Evolutionary conservation across 2,797 vertebrate species (phyloP).

Genomic region (Bovichtus variegatus): DNA sequence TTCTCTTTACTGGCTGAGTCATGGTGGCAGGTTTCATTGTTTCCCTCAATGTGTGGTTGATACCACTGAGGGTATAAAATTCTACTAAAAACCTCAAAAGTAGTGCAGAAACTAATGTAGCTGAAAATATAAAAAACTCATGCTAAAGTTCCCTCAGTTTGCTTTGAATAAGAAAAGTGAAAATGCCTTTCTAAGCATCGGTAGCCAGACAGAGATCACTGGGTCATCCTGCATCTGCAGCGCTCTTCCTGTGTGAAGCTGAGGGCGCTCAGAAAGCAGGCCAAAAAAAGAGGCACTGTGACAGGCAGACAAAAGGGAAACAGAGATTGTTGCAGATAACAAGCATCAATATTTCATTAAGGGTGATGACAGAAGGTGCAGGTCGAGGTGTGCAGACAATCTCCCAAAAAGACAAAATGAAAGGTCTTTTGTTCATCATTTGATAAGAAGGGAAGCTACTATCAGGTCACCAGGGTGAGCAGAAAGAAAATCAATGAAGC

Average conservation of each 20-base stretch:
- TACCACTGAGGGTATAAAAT: conserved; percentile 16
- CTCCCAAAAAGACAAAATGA: conserved; percentile 27
- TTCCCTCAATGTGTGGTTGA: conserved; percentile 21
- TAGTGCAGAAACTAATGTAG: not conserved
- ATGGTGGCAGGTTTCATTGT: conserved; percentile 52
- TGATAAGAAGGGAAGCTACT: conserved; percentile 53
- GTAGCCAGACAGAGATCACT: conserved; percentile 70
- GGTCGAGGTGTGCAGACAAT: conserved; percentile 21
- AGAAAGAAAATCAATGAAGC: conserved; percentile 39
- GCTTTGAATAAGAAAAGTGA: conserved; percentile 14
- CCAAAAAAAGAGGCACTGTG: conserved; percentile 42
- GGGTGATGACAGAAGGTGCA: conserved; percentile 38
- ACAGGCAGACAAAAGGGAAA: conserved; percentile 40
- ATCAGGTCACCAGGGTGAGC: conserved; percentile 42
- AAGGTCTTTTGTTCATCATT: conserved; percentile 43
- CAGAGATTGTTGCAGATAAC: conserved; percentile 43
- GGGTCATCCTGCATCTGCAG: conserved; percentile 82
- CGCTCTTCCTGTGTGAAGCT: conserved; percentile 74
- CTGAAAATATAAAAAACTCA: not conserved
- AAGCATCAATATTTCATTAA: conserved; percentile 41
- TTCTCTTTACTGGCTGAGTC: conserved; percentile 61
- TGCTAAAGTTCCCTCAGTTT: not conserved
- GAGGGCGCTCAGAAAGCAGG: conserved; percentile 25
- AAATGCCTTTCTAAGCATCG: conserved; percentile 62
- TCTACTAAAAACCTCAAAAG: not conserved